Conservation (phyloP, 2,797 vertebrate genomes). For the Lateolabrax maculatus region DNA sequence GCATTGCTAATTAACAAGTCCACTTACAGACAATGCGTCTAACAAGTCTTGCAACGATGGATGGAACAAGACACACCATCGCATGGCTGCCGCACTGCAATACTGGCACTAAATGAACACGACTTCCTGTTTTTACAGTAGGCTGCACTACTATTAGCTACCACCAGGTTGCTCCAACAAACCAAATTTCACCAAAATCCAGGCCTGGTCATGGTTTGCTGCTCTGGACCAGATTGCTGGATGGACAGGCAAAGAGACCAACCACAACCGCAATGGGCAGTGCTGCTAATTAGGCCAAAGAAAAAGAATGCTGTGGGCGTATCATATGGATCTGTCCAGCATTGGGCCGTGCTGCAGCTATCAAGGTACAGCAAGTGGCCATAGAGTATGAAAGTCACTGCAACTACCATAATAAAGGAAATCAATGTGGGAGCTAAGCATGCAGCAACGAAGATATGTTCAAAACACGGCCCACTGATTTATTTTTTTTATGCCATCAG, state of each 20-base stretch:
- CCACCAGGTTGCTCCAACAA: too few relatives aligned
- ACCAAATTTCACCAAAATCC: neutral
- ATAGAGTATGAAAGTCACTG: constrained; percentile 22
- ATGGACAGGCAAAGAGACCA: neutral
- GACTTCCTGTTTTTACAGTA: too few relatives aligned
- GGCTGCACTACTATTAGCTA: too few relatives aligned
- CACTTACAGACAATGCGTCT: too few relatives aligned
- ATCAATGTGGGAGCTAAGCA: constrained; percentile 1
- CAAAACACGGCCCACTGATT: neutral
- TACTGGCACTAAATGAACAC: too few relatives aligned
- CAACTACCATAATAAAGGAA: neutral
- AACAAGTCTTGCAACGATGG: too few relatives aligned
- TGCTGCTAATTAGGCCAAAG: neutral
- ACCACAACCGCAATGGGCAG: neutral
- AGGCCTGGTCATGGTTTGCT: neutral
- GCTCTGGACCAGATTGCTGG: neutral
- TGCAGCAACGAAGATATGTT: neutral
- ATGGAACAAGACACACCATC: too few relatives aligned
- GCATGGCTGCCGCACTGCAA: too few relatives aligned
- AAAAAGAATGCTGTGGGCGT: neutral
- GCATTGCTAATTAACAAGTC: too few relatives aligned
- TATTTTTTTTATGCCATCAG: neutral
- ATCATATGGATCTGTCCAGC: constrained; percentile 17
- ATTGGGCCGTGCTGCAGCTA: neutral
- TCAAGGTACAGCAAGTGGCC: constrained; percentile 7